A percentile compares a stretch with the other conserved stretches of the same genome.
Evolutionary conservation across 2,888 invertebrate species (phyloP).

Genomic region (Actias luna): DNA sequence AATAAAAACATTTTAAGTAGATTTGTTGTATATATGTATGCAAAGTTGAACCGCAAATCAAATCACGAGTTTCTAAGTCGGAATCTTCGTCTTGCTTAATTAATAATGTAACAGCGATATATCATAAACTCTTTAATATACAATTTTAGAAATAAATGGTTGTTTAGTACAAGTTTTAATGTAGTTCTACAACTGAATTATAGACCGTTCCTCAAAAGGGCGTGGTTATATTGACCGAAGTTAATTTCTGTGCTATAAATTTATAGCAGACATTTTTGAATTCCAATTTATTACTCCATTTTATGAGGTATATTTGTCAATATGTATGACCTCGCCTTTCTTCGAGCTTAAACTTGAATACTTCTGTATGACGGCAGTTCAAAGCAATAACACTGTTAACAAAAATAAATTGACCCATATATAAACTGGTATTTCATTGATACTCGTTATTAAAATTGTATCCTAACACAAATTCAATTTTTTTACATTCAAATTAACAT

Average conservation of each 20-base stretch:
- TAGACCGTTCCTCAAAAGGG: background rate
- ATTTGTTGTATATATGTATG: background rate
- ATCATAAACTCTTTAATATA: background rate
- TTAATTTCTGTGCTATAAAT: background rate
- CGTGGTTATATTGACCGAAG: background rate
- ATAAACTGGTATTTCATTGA: conserved; percentile 22
- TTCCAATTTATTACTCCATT: background rate
- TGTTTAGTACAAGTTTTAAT: conserved; percentile 1
- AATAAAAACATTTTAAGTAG: background rate
- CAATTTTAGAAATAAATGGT: background rate
- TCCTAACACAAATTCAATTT: too few species aligned
- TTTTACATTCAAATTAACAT: too few species aligned
- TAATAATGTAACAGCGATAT: background rate
- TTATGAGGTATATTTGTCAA: conserved; percentile 15
- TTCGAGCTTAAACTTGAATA: conserved; percentile 50
- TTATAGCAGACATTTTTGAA: background rate
- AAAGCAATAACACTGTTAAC: conserved; percentile 26
- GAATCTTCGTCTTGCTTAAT: background rate
- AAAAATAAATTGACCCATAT: conserved; percentile 39
- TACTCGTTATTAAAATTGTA: background rate
- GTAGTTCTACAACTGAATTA: background rate
- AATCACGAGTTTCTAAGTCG: background rate
- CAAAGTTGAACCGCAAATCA: background rate
- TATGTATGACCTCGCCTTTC: conserved; percentile 44
- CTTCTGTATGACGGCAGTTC: conserved; percentile 23